Evolutionary conservation across 1,140 invertebrate genomes (phyloP), one percentile per base, ranked within the genome.

Genomic region (Drosophila biarmipes): DNA sequence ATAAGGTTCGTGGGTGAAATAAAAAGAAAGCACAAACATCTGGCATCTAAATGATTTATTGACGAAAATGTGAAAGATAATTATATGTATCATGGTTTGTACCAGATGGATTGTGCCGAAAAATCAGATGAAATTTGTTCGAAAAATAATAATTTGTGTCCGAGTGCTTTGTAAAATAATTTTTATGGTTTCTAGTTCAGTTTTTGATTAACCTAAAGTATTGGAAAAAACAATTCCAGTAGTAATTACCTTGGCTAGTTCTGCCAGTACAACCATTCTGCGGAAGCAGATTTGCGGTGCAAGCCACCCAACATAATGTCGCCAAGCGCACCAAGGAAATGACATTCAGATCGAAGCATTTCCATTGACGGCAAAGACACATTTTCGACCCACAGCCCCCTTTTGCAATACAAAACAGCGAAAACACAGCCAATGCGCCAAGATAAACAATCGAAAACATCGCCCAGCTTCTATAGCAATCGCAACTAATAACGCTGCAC

Each of bases 381-480:
- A 34, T 29, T 29, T 74, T 48, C 72, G 58, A 46, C 68, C 68
- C 57, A 76, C 77, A 68, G 53, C 52, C 66, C 74, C 74, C 56
- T 56, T 63, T 48, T 15, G 40, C 17, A 57, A 53, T 61, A 45
- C 40, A 45, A 45, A 73, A 68, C 56, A 62, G 64, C 54, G 24
- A 79, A 63, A 61, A 35, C 52, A 45, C 42, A 49, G 34, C 57
- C 54, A 64, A 68, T 78, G 52, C 45, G 38, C 35, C 48, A 68
- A 79, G 80, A 84, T 84, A 84, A 84, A 84, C 80, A 82, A 59
- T 74, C 71, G 61, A 69, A 59, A 71, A 61, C 43, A 66, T 66
- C 61, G 62, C 72, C 61, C 61, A 62, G 63, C 35, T 42, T 57
- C 29, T 29, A 34, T 27, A 17, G 51, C 2, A 8, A 31, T 6